phyloP scores from a whole-genome alignment of 2,888 invertebrate species.

The Amblyteles armatorius region DNA sequence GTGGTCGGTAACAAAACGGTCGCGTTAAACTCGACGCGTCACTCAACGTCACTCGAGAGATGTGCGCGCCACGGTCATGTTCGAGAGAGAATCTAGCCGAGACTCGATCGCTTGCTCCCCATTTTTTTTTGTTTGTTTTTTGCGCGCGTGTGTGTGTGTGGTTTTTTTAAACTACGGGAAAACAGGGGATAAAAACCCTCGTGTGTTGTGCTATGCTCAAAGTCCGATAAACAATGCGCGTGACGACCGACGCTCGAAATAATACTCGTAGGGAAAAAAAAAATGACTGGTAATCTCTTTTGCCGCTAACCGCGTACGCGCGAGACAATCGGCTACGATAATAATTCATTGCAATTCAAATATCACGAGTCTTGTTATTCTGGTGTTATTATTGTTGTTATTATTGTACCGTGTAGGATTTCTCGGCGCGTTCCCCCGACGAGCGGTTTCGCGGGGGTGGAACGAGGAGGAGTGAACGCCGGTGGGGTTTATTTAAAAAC shows the following conservation, averaged over 20 bases:
- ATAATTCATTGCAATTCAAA: not conserved
- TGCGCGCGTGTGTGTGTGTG: not conserved
- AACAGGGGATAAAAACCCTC: conserved; percentile 16
- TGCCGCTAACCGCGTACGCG: not conserved
- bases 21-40: conserved; percentile 80
- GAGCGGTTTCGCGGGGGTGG: conserved; percentile 34
- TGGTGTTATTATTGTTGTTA: not conserved
- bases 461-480: conserved; percentile 17
- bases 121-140: not conserved
- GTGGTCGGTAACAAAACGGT: conserved; percentile 79
- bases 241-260: not conserved
- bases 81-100: conserved; percentile 18
- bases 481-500: conserved; percentile 66
- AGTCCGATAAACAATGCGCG: not conserved
- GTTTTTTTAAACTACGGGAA: conserved; percentile 9
- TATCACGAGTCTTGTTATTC: not conserved
- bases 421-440: conserved; percentile 7
- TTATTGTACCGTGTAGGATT: conserved; percentile 26
- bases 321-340: not conserved
- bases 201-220: not conserved
- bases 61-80: conserved; percentile 1
- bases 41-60: conserved; percentile 78
- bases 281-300: not conserved
- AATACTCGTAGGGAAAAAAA: not conserved
- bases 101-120: conserved; percentile 12